A percentile compares a stretch with the other conserved stretches of the same genome.
phyloP scores from a whole-genome alignment of 1,140 invertebrate genomes.

The Drosophila cardini region DNA sequence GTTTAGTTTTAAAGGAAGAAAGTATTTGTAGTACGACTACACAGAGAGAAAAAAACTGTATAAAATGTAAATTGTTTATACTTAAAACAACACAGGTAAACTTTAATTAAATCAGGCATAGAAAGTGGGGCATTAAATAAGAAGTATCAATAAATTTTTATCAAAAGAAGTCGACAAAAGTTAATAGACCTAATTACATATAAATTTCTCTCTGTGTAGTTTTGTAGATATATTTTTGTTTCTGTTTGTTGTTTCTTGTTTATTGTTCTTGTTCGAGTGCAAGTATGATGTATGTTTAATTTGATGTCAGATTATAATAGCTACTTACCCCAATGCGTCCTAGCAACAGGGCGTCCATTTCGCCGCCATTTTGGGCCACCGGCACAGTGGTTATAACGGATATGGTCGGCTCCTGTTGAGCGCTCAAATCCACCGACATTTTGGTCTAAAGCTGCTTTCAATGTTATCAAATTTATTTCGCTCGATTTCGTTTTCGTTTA shows the following conservation, averaged over 20 bases:
- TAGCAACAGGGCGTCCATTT: slow-evolving; percentile 90
- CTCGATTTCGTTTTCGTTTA: slow-evolving; percentile 14
- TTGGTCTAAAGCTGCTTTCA: slow-evolving; percentile 2
- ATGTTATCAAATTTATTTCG: slow-evolving; percentile 1
- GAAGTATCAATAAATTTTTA: too few species aligned
- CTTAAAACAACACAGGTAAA: too few species aligned
- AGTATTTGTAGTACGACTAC: slow-evolving; percentile 49
- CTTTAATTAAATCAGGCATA: too few species aligned
- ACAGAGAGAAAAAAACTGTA: too few species aligned
- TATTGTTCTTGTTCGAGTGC: slow-evolving; percentile 16
- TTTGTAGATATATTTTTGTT: slow-evolving; percentile 20
- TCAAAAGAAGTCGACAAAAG: too few species aligned
- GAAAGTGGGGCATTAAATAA: too few species aligned
- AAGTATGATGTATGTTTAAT: slow-evolving; percentile 1
- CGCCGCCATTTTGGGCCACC: slow-evolving; percentile 86
- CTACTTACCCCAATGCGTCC: slow-evolving; percentile 90
- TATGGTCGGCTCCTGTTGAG: slow-evolving; percentile 78
- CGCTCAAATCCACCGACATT: slow-evolving; percentile 82
- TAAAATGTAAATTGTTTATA: too few species aligned
- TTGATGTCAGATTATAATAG: slow-evolving; percentile 1
- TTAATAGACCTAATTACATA: too few species aligned
- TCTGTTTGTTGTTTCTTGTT: slow-evolving; percentile 33
- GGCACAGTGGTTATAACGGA: slow-evolving; percentile 84
- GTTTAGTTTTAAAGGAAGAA: slow-evolving; percentile 34
- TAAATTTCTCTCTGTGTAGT: slow-evolving; percentile 4